Percentiles rank a stretch among this genome's conserved stretches.
Evolutionary conservation across 2,113 vertebrate genomes (phyloP).

Genomic region (Stigmatopora argus): DNA sequence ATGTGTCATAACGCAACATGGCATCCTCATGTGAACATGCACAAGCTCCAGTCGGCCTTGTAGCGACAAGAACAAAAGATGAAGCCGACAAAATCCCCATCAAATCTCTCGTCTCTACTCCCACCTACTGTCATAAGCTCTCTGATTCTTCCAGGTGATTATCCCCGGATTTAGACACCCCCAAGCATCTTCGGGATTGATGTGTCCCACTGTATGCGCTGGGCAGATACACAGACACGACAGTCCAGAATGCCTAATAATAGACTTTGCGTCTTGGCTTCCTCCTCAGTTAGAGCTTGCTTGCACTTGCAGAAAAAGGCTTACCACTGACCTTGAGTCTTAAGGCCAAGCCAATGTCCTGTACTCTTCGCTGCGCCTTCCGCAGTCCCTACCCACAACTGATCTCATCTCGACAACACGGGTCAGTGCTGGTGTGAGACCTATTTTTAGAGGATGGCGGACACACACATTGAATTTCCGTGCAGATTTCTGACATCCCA

Average conservation of each 20-base stretch:
- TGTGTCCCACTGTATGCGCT: slow-evolving; percentile 16
- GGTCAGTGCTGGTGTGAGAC: slow-evolving; percentile 6
- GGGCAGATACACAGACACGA: slow-evolving; percentile 11
- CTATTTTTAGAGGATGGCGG: slow-evolving; percentile 21
- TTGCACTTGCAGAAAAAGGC: slow-evolving; percentile 39
- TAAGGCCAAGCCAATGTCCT: slow-evolving; percentile 49
- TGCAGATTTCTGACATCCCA: slow-evolving; percentile 45
- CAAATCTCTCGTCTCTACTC: slow-evolving; percentile 26
- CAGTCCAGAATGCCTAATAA: slow-evolving; percentile 38
- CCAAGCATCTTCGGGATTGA: slow-evolving; percentile 20
- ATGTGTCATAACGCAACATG: background rate
- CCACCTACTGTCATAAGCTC: slow-evolving; percentile 38
- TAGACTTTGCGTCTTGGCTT: slow-evolving; percentile 37
- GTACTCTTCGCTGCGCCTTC: slow-evolving; percentile 29
- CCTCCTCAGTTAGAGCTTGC: slow-evolving; percentile 15
- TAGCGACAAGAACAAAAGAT: slow-evolving; percentile 15
- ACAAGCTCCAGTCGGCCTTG: slow-evolving; percentile 2
- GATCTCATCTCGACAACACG: slow-evolving; percentile 35
- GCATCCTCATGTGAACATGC: background rate
- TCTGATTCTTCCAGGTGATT: slow-evolving; percentile 49
- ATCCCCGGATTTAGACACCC: slow-evolving; percentile 46
- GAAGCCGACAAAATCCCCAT: slow-evolving; percentile 12
- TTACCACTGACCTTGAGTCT: slow-evolving; percentile 52
- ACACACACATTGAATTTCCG: slow-evolving; percentile 3
- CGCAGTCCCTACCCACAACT: slow-evolving; percentile 16